Percentiles rank a stretch among this genome's conserved stretches.
Conservation (phyloP, 1,140 invertebrate species). For the Samia ricini region DNA sequence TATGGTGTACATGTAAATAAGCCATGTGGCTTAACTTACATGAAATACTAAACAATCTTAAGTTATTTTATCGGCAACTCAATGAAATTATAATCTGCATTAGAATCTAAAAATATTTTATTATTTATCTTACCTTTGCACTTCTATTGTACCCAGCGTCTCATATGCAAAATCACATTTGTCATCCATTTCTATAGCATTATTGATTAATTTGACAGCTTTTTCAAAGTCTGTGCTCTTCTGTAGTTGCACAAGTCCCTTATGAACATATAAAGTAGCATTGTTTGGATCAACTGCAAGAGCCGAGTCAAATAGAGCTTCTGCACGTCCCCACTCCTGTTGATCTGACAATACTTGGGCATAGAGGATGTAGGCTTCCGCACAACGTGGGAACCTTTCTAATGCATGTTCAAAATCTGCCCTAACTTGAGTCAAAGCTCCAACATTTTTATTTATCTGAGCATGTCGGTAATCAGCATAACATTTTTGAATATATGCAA, state of each 20-base stretch:
- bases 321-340: conserved; percentile 89
- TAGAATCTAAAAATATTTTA: not conserved
- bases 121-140: conserved; percentile 85
- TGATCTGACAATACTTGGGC: conserved; percentile 91
- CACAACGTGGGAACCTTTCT: conserved; percentile 88
- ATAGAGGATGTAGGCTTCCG: conserved; percentile 90
- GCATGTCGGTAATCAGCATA: conserved; percentile 89
- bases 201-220: conserved; percentile 87
- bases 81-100: not conserved
- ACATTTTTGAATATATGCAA: conserved; percentile 92
- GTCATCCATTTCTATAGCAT: conserved; percentile 92
- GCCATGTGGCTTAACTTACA: no score
- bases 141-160: conserved; percentile 95
- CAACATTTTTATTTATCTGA: conserved; percentile 79
- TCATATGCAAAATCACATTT: conserved; percentile 97
- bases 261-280: conserved; percentile 92
- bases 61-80: not conserved
- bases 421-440: conserved; percentile 77
- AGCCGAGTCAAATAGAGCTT: conserved; percentile 89
- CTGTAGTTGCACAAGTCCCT: conserved; percentile 89
- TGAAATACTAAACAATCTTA: no score
- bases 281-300: conserved; percentile 90
- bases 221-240: conserved; percentile 90
- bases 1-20: no score
- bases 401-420: conserved; percentile 86